Base-by-base conservation (phyloP, 2,888 invertebrate species). In the Drosophila lutescens region DNA sequence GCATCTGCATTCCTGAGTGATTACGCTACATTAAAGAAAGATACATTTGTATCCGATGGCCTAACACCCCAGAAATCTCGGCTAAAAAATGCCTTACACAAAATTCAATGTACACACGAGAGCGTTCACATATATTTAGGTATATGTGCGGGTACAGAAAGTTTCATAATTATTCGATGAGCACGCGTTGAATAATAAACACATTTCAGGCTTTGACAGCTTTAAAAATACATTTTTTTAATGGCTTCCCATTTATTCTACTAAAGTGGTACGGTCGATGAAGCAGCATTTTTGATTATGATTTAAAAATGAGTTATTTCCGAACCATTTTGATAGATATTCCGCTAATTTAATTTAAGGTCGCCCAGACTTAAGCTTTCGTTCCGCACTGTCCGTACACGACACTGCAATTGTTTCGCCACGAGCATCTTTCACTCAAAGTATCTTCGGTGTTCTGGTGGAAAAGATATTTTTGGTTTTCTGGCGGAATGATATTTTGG, bases 341-440 rank as follows among this genome's bases (percentile, higher is more conserved):
- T 32, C 3, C 32, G 10, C 7, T 32, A 9, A 32, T 32, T 32
- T 9, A 9, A 32, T 32, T 32, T 32, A 32, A 10, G 32, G 9
- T 17, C 9, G 9, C 3, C 7, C 9, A 1, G 32, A 1, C 36
- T 38, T 60, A 46, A 12, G 17, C 30, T n/a, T 15, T 30, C 8
- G 60, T 13, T 32, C 17, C 65, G 40, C 65, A 66, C 47, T 40
- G 65, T 66, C 17, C n/a, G 40, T 17, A 63, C 65, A 53, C 63
- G 65, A 46, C 55, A 66, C 34, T 66, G 66, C 66, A 66, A 66
- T 66, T 66, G 66, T 66, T 66, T 66, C 66, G 66, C 55, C 66
- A 66, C 8, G 40, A 66, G 66, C 66, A 66, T 66, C 65, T 66
- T 65, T 66, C 55, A 55, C 65, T 65, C 65, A 66, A 66, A 65